Evolutionary conservation across 1,140 invertebrate species (phyloP).

Genomic region (Berghia stephanieae): DNA sequence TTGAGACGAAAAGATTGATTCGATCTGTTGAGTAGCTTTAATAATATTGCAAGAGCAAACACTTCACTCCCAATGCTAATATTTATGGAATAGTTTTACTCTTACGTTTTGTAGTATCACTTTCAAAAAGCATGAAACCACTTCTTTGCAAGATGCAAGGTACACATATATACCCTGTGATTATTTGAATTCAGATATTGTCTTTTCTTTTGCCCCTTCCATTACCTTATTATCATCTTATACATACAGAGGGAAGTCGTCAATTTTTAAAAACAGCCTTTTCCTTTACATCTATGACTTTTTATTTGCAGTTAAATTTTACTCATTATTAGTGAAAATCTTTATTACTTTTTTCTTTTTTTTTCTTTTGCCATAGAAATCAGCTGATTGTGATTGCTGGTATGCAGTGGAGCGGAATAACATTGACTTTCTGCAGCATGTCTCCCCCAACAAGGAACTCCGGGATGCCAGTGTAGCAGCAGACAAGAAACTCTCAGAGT

Average conservation of each 20-base stretch:
- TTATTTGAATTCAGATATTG: background rate
- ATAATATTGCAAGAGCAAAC: no score
- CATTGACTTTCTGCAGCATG: constrained; percentile 68
- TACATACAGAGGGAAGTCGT: background rate
- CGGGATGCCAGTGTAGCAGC: constrained; percentile 69
- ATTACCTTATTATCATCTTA: background rate
- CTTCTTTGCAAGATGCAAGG: background rate
- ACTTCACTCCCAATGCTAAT: no score
- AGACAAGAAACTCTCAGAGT: constrained; percentile 68
- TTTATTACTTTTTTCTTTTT: background rate
- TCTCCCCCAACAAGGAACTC: constrained; percentile 66
- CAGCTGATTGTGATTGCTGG: constrained; percentile 64
- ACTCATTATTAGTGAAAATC: background rate
- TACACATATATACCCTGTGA: background rate
- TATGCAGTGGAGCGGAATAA: constrained; percentile 65
- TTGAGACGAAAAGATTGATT: no score
- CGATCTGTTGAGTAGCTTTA: no score
- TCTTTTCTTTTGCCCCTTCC: background rate
- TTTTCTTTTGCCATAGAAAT: constrained; percentile 45
- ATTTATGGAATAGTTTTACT: no score
- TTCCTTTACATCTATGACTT: background rate
- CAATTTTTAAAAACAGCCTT: no score
- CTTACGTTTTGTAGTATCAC: no score
- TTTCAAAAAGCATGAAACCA: no score
- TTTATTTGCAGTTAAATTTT: background rate